Percentiles rank a stretch among this genome's conserved stretches.
These are phyloP conservation scores for Rhinogobius similis DNA, from an alignment of 2,113 vertebrate species.

Conservation along the genomic window DNA sequence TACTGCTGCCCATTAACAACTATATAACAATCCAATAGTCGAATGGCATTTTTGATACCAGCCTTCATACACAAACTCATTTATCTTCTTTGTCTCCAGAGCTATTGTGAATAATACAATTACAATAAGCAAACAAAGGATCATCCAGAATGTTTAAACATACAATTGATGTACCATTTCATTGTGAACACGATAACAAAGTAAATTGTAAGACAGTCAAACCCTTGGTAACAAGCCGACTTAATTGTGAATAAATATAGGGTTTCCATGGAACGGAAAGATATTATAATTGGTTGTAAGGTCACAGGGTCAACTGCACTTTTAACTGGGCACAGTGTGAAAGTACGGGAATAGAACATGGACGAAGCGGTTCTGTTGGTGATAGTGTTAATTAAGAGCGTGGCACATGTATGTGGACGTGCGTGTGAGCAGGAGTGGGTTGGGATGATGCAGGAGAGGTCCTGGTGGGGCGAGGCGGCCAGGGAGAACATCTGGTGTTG, in stretches of 20 bases:
- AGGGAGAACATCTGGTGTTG: conserved; percentile 77
- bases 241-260: background rate
- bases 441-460: conserved; percentile 58
- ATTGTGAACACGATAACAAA: background rate
- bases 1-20: background rate
- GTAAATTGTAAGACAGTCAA: background rate
- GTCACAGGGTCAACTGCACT: background rate
- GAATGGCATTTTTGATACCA: background rate
- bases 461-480: conserved; percentile 58
- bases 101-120: too few relatives aligned
- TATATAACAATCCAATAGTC: background rate
- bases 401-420: conserved; percentile 44
- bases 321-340: background rate
- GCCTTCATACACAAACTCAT: background rate
- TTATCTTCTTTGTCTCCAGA: too few relatives aligned
- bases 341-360: background rate
- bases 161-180: too few relatives aligned
- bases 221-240: background rate
- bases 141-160: too few relatives aligned
- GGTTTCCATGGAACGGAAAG: background rate
- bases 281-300: background rate
- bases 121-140: too few relatives aligned
- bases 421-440: conserved; percentile 49
- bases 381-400: conserved; percentile 50
- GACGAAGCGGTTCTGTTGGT: background rate